phyloP scores from a whole-genome alignment of 2,113 vertebrate genomes.

The Aptenodytes forsteri region DNA sequence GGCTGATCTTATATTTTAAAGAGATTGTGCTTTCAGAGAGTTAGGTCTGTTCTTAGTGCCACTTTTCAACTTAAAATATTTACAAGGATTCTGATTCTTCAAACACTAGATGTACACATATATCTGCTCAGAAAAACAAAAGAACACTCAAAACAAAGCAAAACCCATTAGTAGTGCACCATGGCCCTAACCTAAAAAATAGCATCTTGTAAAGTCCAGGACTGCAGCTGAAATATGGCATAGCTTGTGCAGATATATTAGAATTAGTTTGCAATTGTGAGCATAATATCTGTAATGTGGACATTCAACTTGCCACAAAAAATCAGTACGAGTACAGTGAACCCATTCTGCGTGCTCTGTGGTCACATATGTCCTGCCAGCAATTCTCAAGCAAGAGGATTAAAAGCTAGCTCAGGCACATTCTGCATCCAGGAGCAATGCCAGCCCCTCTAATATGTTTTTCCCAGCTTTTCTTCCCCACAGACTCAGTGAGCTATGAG shows the following conservation, averaged over 20 bases:
- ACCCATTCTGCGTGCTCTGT: neutral
- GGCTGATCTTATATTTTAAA: neutral
- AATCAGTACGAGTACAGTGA: neutral
- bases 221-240: neutral
- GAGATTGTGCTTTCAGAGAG: neutral
- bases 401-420: neutral
- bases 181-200: neutral
- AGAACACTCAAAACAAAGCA: neutral
- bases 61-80: neutral
- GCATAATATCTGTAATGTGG: rapidly evolving
- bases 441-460: neutral
- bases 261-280: neutral
- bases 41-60: neutral
- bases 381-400: neutral
- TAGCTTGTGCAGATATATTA: neutral
- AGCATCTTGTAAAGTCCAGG: neutral
- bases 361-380: neutral
- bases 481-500: neutral
- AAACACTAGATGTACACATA: neutral
- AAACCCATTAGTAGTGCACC: neutral
- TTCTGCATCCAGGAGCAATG: neutral
- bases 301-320: neutral
- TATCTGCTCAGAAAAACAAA: neutral
- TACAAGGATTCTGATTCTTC: neutral
- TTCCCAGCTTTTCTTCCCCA: neutral